Evolutionary conservation across 1,140 invertebrate genomes (phyloP), one percentile per base, ranked within the genome.

Genomic region (Brachionus koreanus): DNA sequence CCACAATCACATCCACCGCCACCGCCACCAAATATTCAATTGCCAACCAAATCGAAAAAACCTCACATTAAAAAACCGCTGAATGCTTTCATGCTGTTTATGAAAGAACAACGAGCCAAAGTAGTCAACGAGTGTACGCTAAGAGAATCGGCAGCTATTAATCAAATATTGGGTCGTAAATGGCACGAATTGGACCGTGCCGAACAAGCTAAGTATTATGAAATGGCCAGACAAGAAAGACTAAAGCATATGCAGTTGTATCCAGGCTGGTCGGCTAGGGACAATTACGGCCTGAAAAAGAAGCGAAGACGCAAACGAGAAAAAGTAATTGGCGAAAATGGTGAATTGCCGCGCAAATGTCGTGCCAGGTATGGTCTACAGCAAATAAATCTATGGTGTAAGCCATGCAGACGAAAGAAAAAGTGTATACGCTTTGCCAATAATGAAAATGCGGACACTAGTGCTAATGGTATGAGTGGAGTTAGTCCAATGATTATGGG

Each of bases 51-150:
- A 95, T 90, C 94, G 93, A 88, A 88, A 83, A 87, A 87, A 84
- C 85, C 84, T 84, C 96, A 98, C 90, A 98, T 99, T 88, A 99
- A 99, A 91, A 99, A 99, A 91, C 97, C 97, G 83, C 91, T 99
- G 65, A 99, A 99, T 90, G 97, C 98, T 85, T 99, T 99, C 91
- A 99, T 99, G 98, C 91, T 98, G 84, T 99, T 98, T 89, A 99
- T 99, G 97, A 98, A 98, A 89, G 97, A 99, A 89, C 98, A 98
- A 94, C 91, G 97, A 86, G 94, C 96, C 84, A 95, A 97, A 90
- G 96, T 99, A 57, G 94, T 98, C 65, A 94, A 95, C 13, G 96
- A 99, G 89, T 97, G 95, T 90, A 98, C 95, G 82, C 91, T 98
- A 79, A 98, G 98, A 90, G 97, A 99, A 88, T 98, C 95, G 85